Evolutionary conservation across 2,113 vertebrate genomes (phyloP).

Genomic region (Lathamus discolor): DNA sequence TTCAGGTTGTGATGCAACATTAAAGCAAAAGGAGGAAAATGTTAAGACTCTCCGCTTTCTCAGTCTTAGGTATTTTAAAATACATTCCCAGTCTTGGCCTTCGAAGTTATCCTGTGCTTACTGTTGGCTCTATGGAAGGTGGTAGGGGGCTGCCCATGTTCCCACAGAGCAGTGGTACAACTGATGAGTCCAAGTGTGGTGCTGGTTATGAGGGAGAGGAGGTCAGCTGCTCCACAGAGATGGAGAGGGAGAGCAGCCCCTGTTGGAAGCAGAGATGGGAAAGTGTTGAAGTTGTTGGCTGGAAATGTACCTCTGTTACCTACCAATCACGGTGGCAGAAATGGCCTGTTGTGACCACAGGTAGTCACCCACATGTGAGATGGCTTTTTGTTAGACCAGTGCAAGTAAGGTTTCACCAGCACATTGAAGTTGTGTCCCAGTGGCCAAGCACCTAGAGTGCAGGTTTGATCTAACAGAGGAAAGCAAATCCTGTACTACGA

Average conservation of each 20-base stretch:
- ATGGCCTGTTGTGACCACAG: not conserved
- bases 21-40: not conserved
- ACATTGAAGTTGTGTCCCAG: not conserved
- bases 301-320: not conserved
- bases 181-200: not conserved
- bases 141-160: not conserved
- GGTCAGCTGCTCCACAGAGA: not conserved
- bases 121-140: not conserved
- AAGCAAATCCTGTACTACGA: not conserved
- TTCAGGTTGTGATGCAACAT: not conserved
- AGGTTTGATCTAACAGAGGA: not conserved
- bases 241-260: not conserved
- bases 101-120: not conserved
- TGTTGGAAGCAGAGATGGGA: not conserved
- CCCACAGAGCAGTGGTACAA: not conserved
- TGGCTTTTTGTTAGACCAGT: not conserved
- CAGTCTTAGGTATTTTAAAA: not conserved
- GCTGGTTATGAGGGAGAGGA: not conserved
- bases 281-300: not conserved
- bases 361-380: not conserved
- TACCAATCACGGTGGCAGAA: fast-evolving
- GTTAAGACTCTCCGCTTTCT: not conserved
- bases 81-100: not conserved
- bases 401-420: not conserved
- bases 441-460: not conserved